Conservation (phyloP, 2,797 vertebrate genomes). For the Psittacula echo region DNA sequence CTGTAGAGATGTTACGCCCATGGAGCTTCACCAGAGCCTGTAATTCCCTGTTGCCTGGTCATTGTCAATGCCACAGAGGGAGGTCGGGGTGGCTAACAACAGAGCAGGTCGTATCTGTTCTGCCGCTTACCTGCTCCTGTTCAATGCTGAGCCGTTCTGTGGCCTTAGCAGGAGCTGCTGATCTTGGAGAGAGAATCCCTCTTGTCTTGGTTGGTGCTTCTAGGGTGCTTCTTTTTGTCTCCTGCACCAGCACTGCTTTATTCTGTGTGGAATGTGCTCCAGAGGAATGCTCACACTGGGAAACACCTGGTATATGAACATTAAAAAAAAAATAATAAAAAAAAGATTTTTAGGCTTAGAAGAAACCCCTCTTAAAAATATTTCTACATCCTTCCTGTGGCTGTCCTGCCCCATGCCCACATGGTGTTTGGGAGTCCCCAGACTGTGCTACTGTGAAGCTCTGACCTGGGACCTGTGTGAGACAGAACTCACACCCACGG, state of each 20-base stretch:
- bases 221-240: background rate
- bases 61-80: background rate
- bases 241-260: background rate
- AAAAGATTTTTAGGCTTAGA: background rate
- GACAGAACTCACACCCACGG: background rate
- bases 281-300: background rate
- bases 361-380: background rate
- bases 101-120: background rate
- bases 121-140: background rate
- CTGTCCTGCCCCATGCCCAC: background rate
- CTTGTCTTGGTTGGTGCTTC: background rate
- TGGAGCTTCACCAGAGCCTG: background rate
- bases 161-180: background rate
- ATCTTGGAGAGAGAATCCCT: background rate
- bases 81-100: background rate
- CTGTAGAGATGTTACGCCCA: background rate
- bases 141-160: background rate
- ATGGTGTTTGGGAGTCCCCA: background rate
- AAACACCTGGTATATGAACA: background rate
- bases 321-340: background rate
- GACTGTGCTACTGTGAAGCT: background rate
- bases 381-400: background rate
- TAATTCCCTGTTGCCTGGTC: rapidly evolving
- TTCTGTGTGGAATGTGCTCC: background rate
- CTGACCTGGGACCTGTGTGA: background rate